phyloP scores from a whole-genome alignment of 64 coral and sea anemone genomes.

The Actinia tenebrosa region DNA sequence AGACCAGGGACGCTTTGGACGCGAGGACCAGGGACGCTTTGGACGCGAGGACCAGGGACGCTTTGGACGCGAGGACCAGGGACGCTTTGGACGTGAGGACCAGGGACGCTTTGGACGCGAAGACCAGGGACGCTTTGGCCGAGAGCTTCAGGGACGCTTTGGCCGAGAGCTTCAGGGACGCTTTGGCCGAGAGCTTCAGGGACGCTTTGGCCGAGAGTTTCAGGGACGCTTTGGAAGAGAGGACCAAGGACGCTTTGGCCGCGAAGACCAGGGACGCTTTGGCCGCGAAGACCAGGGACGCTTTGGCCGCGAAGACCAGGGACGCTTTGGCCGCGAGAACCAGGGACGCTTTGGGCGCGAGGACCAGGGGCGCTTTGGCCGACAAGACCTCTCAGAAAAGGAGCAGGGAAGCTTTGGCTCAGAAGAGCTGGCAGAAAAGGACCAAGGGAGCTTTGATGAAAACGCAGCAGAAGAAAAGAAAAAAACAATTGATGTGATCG shows the following conservation, averaged over 20 bases:
- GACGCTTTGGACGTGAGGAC: not conserved
- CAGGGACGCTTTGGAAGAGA: not conserved
- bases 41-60: no score
- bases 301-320: conserved; percentile 20
- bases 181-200: conserved; percentile 16
- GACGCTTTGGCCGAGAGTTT: no score
- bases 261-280: conserved; percentile 32
- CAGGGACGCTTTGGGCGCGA: no score
- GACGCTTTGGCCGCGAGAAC: no score
- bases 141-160: conserved; percentile 26
- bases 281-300: conserved; percentile 42
- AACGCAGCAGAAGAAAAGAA: not conserved
- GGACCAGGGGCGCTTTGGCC: no score
- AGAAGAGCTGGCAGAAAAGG: conserved; percentile 23
- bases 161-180: conserved; percentile 38
- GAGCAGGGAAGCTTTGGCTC: conserved; percentile 30
- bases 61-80: no score
- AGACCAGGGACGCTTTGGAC: not conserved
- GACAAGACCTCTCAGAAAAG: not conserved
- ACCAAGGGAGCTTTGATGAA: conserved; percentile 45
- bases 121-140: conserved; percentile 29
- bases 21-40: no score
- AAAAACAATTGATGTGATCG: not conserved
- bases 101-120: conserved; percentile 48
- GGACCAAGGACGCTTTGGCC: conserved; percentile 29